Evolutionary conservation across 2,888 invertebrate genomes (phyloP), one percentile per base, ranked within the genome.

Genomic region (Hemicrepidius hirtus): DNA sequence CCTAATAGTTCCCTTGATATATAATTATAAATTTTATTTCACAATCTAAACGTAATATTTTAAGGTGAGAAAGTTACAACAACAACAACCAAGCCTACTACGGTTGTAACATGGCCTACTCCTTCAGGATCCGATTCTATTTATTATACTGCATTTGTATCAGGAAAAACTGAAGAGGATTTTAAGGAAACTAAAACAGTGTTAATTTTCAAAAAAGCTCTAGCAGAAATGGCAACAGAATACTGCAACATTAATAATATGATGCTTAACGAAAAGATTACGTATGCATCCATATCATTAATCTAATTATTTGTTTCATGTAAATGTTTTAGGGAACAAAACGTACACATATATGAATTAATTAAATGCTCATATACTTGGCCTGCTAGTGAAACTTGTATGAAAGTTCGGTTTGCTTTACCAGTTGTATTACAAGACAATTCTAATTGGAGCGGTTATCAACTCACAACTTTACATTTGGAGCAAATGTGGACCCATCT

Each of bases 401-500:
- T 69, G 1, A 55, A 70, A 60, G 24, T 76, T 12, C 49, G 44
- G 10, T 79, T 77, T 59, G 70, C 76, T 0, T 35, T 79, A 16
- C 80, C 80, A 3, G 68, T 80, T 12, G 12, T 67, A 7, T 49
- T 73, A 9, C 4, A 20, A 2, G 71, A 77, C 28, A 49, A 70
- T 44, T 50, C 62, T 12, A 1, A 7, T 12, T 67, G 57, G 49
- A 57, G 57, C 0, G 74, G 68, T 10, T 79, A 79, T 71, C 77
- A 79, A 46, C 13, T 80, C 2, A 72, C 32, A 6, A 20, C 71
- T 2, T 35, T 44, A 7, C 55, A 77, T 68, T 62, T 80, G 35
- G 28, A 74, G 16, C 7, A 40, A 20, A 80, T 80, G 78, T 80
- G 80, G 80, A 57, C 20, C 1, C n/a, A 55, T 46, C 65, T 57